Evolutionary conservation across 1,140 invertebrate species (phyloP).

Genomic region (Hormaphis cornu): DNA sequence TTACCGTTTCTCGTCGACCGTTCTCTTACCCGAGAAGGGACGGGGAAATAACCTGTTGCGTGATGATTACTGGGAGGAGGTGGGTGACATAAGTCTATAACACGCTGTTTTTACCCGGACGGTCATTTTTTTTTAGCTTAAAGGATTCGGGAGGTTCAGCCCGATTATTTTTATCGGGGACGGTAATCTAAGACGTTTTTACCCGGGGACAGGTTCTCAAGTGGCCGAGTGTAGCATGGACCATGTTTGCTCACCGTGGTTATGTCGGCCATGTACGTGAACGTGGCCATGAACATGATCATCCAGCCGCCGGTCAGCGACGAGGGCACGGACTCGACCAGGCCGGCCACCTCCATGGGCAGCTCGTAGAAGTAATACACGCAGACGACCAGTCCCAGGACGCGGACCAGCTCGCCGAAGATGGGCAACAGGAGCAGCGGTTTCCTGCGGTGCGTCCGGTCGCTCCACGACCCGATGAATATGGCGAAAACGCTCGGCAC

Average conservation of each 20-base stretch:
- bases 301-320: constrained; percentile 74
- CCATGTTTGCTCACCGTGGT: constrained; percentile 67
- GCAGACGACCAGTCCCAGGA: constrained; percentile 64
- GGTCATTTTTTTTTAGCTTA: too few relatives aligned
- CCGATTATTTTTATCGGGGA: too few relatives aligned
- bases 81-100: too few relatives aligned
- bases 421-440: constrained; percentile 74
- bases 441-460: constrained; percentile 57
- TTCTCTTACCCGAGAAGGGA: too few relatives aligned
- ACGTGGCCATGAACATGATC: constrained; percentile 79
- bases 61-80: too few relatives aligned
- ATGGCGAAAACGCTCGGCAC: constrained; percentile 64
- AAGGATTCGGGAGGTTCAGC: too few relatives aligned
- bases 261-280: constrained; percentile 79
- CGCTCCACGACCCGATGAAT: constrained; percentile 54
- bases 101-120: too few relatives aligned
- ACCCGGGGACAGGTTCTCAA: too few relatives aligned
- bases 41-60: too few relatives aligned
- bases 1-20: too few relatives aligned
- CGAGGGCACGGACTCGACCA: constrained; percentile 65
- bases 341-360: constrained; percentile 64
- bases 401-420: constrained; percentile 66
- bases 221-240: too few relatives aligned
- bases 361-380: constrained; percentile 57
- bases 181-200: too few relatives aligned